phyloP scores from a whole-genome alignment of 1,140 invertebrate species.

The Dysdera silvatica region DNA sequence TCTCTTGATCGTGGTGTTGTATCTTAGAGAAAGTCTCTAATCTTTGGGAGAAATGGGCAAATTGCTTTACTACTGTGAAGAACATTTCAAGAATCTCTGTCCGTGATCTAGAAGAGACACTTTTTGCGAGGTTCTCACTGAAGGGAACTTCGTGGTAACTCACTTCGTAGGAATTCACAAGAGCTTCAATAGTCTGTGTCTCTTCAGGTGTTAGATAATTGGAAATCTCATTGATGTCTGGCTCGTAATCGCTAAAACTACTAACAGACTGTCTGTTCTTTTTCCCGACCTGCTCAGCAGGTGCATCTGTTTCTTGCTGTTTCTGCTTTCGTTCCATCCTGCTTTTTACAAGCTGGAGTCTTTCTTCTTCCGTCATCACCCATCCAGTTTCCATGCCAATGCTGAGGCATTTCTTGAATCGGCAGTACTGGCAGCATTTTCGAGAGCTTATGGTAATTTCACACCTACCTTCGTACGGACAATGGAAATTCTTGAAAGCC shows the following conservation, averaged over 20 bases:
- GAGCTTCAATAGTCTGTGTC: conserved; percentile 22
- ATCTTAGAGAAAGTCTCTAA: conserved; percentile 44
- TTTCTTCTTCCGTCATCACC: conserved; percentile 48
- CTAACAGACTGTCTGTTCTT: background rate
- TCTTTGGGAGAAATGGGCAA: conserved; percentile 39
- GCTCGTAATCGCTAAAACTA: conserved; percentile 16
- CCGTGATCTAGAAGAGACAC: background rate
- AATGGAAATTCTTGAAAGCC: conserved; percentile 40
- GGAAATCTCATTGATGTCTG: conserved; percentile 26
- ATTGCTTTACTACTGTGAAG: conserved; percentile 39
- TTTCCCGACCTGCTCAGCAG: background rate
- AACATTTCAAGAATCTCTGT: conserved; percentile 40
- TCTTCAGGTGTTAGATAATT: conserved; percentile 29
- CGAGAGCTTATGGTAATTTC: conserved; percentile 40
- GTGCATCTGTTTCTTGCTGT: background rate
- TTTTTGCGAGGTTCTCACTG: conserved; percentile 14
- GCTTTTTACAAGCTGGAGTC: conserved; percentile 39
- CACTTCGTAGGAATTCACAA: conserved; percentile 30
- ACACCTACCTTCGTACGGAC: conserved; percentile 40
- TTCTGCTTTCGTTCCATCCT: conserved; percentile 35
- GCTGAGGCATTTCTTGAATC: conserved; percentile 44
- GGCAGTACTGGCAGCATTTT: conserved; percentile 42
- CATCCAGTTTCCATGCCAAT: conserved; percentile 49
- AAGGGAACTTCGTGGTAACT: conserved; percentile 31
- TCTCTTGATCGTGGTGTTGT: conserved; percentile 45